Evolutionary conservation across 1,140 invertebrate species (phyloP), one percentile per base, ranked within the genome.

Genomic region (Temnothorax nylanderi): DNA sequence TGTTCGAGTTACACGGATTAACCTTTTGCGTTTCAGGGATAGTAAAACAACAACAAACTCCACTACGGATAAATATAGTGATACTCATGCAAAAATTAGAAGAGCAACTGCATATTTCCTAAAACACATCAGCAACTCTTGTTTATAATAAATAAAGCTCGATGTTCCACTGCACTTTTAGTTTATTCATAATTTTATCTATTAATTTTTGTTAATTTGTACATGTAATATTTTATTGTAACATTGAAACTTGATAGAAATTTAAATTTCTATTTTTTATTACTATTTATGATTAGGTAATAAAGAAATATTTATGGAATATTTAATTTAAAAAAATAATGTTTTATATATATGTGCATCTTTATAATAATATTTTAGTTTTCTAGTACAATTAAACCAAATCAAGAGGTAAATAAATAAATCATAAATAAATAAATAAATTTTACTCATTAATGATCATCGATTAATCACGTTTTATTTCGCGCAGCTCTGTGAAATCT

Each of bases 1-100:
- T 89, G 78, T 77, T 72, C 37, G 58, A 56, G 60, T 67, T 69
- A 51, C 34, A 11, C 18, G n/a, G 16, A 80, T 47, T 67, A 88
- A 78, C 65, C 60, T 81, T 89, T 69, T 7, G 56, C 60, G 26
- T 78, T 89, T 26, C 44, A 49, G 54, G 47, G 71, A 49, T 64
- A 37, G 34, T 56, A 37, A 65, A 89, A 89, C 56, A 80, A 56
- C 34, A 62, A 67, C n/a, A 41, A 69, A 51, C 34, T 69, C 21
- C 16, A 16, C 2, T 1, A 62, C 44, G 16, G 11, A 18, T 32
- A 6, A 7, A 69, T 47, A 41, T 34, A 54, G 58, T 64, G 18
- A 72, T 26, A 7, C 18, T 18, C 4, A 8, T n/a, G 8, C 26
- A 32, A 13, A 18, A 51, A 49, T 41, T 8, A 16, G 8, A 72